A percentile compares a stretch with the other conserved stretches of the same genome.
Evolutionary conservation across 1,140 invertebrate genomes (phyloP).

Genomic region (Arion vulgaris): DNA sequence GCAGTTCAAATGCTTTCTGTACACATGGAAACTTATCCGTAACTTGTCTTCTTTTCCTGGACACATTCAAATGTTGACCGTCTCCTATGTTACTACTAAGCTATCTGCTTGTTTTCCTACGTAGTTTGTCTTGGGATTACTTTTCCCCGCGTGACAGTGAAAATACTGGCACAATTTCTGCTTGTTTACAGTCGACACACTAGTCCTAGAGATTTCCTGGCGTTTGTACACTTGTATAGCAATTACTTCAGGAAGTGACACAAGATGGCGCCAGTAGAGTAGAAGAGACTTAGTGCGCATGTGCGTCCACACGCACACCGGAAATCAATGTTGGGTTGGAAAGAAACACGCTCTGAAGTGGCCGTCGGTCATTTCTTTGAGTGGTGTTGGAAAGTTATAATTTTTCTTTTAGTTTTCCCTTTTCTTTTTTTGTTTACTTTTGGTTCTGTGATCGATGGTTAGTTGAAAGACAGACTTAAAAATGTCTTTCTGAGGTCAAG

Average conservation of each 20-base stretch:
- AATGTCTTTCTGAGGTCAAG: too few species aligned
- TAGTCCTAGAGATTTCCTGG: background rate
- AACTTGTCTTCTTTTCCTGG: too few species aligned
- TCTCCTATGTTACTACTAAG: too few species aligned
- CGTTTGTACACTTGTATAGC: background rate
- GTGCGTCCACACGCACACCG: background rate
- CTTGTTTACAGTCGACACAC: background rate
- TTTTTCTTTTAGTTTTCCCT: conserved; percentile 2
- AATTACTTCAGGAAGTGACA: background rate
- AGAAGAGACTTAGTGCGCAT: background rate
- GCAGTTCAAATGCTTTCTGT: too few species aligned
- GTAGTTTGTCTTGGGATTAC: background rate
- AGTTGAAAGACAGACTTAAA: too few species aligned
- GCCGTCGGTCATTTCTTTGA: background rate
- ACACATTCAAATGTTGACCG: too few species aligned
- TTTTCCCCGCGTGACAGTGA: too few species aligned
- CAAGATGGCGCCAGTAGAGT: background rate
- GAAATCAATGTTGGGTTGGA: background rate
- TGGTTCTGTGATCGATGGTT: too few species aligned
- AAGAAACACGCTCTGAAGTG: background rate
- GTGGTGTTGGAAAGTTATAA: background rate
- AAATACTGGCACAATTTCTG: too few species aligned
- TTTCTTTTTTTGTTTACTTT: too few species aligned
- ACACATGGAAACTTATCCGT: too few species aligned
- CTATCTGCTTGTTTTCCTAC: background rate